phyloP scores from a whole-genome alignment of 2,797 vertebrate genomes.

The Acrossocheilus fasciatus region DNA sequence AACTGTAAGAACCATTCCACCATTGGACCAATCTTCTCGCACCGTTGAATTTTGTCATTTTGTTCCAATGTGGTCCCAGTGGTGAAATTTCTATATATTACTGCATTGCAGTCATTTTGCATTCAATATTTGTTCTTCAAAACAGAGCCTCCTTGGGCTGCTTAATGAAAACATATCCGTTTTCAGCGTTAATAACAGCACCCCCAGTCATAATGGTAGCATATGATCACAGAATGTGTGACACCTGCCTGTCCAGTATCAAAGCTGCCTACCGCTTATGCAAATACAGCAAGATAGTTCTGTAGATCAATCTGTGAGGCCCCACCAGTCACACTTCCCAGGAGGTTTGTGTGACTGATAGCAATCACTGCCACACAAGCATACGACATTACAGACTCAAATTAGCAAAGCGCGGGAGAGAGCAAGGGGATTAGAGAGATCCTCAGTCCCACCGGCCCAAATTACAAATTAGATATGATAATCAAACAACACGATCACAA shows the following conservation, averaged over 20 bases:
- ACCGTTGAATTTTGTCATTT: background rate
- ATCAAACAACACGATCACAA: slow-evolving; percentile 60
- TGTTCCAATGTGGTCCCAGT: background rate
- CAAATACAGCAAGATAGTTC: slow-evolving; percentile 54
- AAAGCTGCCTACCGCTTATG: slow-evolving; percentile 59
- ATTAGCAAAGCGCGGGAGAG: slow-evolving; percentile 74
- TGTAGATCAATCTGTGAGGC: slow-evolving; percentile 49
- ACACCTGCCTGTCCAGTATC: slow-evolving; percentile 63
- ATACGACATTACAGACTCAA: slow-evolving; percentile 90
- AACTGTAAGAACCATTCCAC: background rate
- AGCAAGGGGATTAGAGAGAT: slow-evolving; percentile 91
- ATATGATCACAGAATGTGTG: slow-evolving; percentile 51
- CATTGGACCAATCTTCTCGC: background rate
- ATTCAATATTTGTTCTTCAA: background rate
- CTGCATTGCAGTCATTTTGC: background rate
- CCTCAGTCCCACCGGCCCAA: slow-evolving; percentile 61
- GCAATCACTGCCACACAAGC: slow-evolving; percentile 58
- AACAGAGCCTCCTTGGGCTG: slow-evolving; percentile 11
- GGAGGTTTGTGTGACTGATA: slow-evolving; percentile 59
- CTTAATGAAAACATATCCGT: slow-evolving; percentile 51
- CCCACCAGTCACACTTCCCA: slow-evolving; percentile 51
- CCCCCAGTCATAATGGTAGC: slow-evolving; percentile 41
- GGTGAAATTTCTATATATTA: background rate
- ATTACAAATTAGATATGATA: slow-evolving; percentile 85
- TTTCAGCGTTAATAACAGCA: slow-evolving; percentile 49